A percentile compares a stretch with the other conserved stretches of the same genome.
phyloP scores from a whole-genome alignment of 2,888 invertebrate genomes.

The Hirtodrosophila confusa region DNA sequence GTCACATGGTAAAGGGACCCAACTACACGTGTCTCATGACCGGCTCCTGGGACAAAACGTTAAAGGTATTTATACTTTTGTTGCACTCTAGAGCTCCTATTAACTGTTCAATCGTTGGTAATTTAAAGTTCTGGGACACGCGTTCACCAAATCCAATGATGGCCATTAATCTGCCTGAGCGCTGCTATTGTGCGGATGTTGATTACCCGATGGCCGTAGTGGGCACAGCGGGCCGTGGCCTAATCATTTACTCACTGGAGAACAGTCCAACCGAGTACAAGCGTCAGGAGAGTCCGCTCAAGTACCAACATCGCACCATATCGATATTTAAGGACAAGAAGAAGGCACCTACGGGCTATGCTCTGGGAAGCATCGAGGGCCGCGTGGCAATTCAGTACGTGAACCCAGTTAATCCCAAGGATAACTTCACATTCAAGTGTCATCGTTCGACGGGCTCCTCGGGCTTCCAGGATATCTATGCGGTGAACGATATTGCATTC shows the following conservation, averaged over 20 bases:
- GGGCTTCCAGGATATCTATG: conserved; percentile 87
- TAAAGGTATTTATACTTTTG: conserved; percentile 86
- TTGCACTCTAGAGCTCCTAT: not conserved
- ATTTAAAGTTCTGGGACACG: conserved; percentile 96
- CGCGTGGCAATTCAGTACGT: conserved; percentile 99
- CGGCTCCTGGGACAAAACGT: conserved; percentile 98
- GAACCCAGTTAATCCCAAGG: conserved; percentile 96
- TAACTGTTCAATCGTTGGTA: not conserved
- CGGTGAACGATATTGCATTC: conserved; percentile 97
- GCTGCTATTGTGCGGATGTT: conserved; percentile 99
- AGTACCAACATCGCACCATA: conserved; percentile 97
- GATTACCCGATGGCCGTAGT: conserved; percentile 99
- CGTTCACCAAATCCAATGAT: conserved; percentile 95
- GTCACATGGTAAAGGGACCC: conserved; percentile 98
- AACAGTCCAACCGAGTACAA: conserved; percentile 97
- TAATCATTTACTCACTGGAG: conserved; percentile 97
- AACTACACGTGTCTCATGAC: conserved; percentile 99
- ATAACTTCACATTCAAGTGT: conserved; percentile 99
- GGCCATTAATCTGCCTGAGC: conserved; percentile 94
- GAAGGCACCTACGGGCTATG: conserved; percentile 94
- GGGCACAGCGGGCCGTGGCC: conserved; percentile 95
- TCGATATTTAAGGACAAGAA: conserved; percentile 98
- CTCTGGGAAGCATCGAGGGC: conserved; percentile 97
- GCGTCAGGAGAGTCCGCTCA: conserved; percentile 95
- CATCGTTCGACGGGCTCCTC: conserved; percentile 94